Evolutionary conservation across 2,888 invertebrate genomes (phyloP).

Genomic region (Falcaria lacertinaria): DNA sequence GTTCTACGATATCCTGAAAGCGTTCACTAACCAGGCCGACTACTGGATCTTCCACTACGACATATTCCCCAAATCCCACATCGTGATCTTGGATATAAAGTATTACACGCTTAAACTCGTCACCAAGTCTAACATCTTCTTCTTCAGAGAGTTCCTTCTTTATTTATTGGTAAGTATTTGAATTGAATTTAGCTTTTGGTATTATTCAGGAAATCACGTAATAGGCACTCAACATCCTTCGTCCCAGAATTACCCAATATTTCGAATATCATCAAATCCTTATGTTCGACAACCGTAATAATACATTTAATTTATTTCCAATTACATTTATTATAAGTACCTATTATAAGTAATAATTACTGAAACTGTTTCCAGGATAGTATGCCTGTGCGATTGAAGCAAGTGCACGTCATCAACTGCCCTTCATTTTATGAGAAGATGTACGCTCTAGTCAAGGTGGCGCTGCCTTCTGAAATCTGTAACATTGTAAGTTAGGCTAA

Average conservation of each 20-base stretch:
- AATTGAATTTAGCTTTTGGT: background rate
- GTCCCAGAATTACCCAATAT: too few species aligned
- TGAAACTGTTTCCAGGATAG: conserved; percentile 56
- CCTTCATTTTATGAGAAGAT: conserved; percentile 60
- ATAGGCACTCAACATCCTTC: too few species aligned
- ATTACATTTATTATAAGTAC: too few species aligned
- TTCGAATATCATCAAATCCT: too few species aligned
- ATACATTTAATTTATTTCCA: too few species aligned
- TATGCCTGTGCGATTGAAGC: conserved; percentile 59
- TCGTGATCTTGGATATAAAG: conserved; percentile 55
- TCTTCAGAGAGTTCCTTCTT: conserved; percentile 51
- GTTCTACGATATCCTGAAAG: conserved; percentile 52
- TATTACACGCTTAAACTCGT: conserved; percentile 45
- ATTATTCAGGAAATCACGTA: too few species aligned
- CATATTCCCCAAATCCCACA: conserved; percentile 47
- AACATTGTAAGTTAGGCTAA: conserved; percentile 46
- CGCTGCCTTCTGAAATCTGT: conserved; percentile 48
- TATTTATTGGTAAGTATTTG: conserved; percentile 52
- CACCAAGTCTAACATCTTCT: conserved; percentile 55
- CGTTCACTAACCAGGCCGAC: conserved; percentile 48
- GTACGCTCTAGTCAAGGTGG: conserved; percentile 53
- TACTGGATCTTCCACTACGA: conserved; percentile 41
- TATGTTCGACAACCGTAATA: too few species aligned
- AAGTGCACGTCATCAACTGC: conserved; percentile 54
- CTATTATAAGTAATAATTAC: too few species aligned